Percentiles rank a stretch among this genome's conserved stretches.
These are phyloP conservation scores for Mormyrus iriodes DNA, from an alignment of 2,113 vertebrate genomes.

Conservation along the genomic window DNA sequence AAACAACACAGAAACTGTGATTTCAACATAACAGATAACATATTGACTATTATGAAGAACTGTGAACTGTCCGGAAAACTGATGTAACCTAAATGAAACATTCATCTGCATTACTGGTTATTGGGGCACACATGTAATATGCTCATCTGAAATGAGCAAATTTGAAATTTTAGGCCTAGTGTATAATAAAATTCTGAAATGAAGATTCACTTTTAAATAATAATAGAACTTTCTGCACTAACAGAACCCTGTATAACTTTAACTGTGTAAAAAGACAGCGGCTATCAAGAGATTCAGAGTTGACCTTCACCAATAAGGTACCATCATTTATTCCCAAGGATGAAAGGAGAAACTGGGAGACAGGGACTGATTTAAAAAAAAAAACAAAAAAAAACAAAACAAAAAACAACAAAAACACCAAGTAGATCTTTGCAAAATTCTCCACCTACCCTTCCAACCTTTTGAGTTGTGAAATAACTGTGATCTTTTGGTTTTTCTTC, in stretches of 20 bases:
- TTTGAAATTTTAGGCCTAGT: background rate
- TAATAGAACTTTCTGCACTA: background rate
- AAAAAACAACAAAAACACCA: background rate
- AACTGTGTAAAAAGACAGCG: background rate
- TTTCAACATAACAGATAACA: background rate
- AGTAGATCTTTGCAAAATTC: background rate
- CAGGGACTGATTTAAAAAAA: background rate
- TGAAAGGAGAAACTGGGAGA: background rate
- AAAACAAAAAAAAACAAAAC: background rate
- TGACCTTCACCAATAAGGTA: background rate
- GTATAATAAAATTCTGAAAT: background rate
- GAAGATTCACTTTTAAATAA: background rate
- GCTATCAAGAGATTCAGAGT: background rate
- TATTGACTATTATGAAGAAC: background rate
- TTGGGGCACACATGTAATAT: background rate
- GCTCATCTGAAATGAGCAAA: background rate
- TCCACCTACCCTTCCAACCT: background rate
- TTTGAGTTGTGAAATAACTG: background rate
- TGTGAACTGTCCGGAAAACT: background rate
- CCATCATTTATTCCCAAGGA: background rate
- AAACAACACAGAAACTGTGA: background rate
- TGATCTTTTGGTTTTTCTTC: background rate
- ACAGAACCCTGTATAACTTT: background rate
- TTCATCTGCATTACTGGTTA: background rate
- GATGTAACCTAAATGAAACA: background rate